These are phyloP conservation scores for Heteromurus nitidus DNA, from an alignment of 2,888 invertebrate genomes.

Conservation along the genomic window DNA sequence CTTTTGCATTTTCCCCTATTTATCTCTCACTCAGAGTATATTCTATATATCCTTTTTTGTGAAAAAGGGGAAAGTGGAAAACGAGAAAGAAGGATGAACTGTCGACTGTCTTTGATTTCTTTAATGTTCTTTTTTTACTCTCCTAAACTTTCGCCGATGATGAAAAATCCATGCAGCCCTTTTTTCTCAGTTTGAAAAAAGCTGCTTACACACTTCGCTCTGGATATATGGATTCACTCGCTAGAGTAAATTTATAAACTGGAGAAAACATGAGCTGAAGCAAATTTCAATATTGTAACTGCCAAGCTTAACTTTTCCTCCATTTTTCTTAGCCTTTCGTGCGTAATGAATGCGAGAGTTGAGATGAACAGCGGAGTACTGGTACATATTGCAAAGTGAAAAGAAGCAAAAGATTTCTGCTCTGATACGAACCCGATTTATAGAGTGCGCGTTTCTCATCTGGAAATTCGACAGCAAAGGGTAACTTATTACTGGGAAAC, in stretches of 20 bases:
- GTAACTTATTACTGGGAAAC: too few relatives aligned
- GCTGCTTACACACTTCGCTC: conserved; percentile 5
- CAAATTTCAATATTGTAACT: conserved; percentile 61
- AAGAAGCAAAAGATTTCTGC: too few relatives aligned
- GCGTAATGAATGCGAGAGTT: conserved; percentile 51
- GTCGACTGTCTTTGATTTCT: conserved; percentile 62
- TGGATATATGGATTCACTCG: background rate
- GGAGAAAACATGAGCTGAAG: conserved; percentile 7
- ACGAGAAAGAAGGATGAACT: conserved; percentile 55
- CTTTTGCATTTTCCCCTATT: conserved; percentile 2
- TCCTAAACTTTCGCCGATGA: conserved; percentile 57
- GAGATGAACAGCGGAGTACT: background rate
- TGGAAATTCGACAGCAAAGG: too few relatives aligned
- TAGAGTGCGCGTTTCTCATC: too few relatives aligned
- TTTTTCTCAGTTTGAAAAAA: background rate
- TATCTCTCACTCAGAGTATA: too few relatives aligned
- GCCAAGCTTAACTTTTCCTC: conserved; percentile 51
- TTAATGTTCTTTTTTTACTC: conserved; percentile 53
- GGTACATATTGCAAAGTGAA: too few relatives aligned
- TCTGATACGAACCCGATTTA: background rate
- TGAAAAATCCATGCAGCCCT: conserved; percentile 49
- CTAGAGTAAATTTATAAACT: conserved; percentile 32
- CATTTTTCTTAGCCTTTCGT: conserved; percentile 56
- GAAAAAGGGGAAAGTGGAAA: conserved; percentile 22
- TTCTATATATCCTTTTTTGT: background rate